Evolutionary conservation across 64 coral and sea anemone genomes (phyloP).

Genomic region (Astreopora myriophthalma): DNA sequence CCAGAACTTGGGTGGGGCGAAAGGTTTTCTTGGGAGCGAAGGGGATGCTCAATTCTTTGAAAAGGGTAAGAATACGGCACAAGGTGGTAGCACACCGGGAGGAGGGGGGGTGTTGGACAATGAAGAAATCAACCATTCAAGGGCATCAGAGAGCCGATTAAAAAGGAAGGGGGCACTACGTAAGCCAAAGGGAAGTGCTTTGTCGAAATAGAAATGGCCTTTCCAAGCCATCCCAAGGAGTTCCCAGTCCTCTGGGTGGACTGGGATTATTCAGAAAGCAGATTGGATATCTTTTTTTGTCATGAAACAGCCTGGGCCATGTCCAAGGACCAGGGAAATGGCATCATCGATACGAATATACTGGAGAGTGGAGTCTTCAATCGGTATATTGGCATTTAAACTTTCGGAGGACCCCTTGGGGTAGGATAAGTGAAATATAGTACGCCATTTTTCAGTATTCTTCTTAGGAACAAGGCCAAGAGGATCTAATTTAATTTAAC

Average conservation of each 20-base stretch:
- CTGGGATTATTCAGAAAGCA: background rate
- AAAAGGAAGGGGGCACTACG: background rate
- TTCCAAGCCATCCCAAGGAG: background rate
- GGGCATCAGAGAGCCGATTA: conserved; percentile 16
- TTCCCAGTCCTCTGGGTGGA: conserved; percentile 12
- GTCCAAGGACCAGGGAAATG: too few species aligned
- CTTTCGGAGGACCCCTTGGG: too few species aligned
- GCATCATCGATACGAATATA: too few species aligned
- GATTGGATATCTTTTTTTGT: too few species aligned
- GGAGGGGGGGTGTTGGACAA: background rate
- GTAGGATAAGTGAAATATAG: too few species aligned
- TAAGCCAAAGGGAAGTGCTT: background rate
- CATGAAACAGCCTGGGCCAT: too few species aligned
- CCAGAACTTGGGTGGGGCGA: background rate
- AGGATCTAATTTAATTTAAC: too few species aligned
- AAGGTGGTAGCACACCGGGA: background rate
- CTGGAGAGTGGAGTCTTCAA: too few species aligned
- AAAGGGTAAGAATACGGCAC: background rate
- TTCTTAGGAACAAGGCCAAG: too few species aligned
- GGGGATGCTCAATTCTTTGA: background rate
- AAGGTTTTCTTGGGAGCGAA: background rate
- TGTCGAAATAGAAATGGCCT: background rate
- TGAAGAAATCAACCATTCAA: conserved; percentile 22
- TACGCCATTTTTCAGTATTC: too few species aligned
- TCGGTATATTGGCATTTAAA: too few species aligned